Percentiles rank a stretch among this genome's conserved stretches.
Conservation (phyloP, 2,888 invertebrate species). For the Drosophila cyrtoloma region DNA sequence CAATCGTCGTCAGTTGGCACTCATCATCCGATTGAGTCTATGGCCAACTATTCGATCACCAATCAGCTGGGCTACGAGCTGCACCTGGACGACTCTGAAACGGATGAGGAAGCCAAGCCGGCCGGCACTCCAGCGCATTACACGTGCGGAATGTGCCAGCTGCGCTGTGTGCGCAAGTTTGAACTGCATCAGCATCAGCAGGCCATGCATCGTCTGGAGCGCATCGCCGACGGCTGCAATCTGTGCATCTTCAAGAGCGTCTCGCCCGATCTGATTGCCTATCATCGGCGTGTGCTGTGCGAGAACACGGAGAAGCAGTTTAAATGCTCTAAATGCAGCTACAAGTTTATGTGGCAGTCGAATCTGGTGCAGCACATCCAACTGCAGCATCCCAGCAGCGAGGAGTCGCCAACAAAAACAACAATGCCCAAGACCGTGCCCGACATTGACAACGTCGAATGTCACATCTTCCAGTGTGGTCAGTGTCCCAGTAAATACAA, state of each 20-base stretch:
- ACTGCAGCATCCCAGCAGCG: constrained; percentile 57
- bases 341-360: constrained; percentile 84
- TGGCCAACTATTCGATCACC: constrained; percentile 82
- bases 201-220: constrained; percentile 84
- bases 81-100: constrained; percentile 84
- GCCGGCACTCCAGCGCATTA: constrained; percentile 54
- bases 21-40: constrained; percentile 61
- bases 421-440: not conserved
- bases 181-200: constrained; percentile 83
- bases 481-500: constrained; percentile 82
- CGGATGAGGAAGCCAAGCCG: constrained; percentile 77
- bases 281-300: constrained; percentile 86
- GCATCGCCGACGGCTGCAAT: constrained; percentile 86
- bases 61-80: constrained; percentile 83
- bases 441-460: constrained; percentile 9
- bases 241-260: constrained; percentile 87
- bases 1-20: constrained; percentile 35
- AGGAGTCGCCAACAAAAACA: not conserved
- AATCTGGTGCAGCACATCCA: constrained; percentile 80
- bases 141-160: constrained; percentile 78
- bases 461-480: constrained; percentile 78
- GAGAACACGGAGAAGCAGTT: constrained; percentile 78
- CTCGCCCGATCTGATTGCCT: constrained; percentile 86
- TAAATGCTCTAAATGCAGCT: constrained; percentile 78
- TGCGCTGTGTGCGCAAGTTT: constrained; percentile 80